Conservation (phyloP, 2,113 vertebrate species). For the Entelurus aequoreus region DNA sequence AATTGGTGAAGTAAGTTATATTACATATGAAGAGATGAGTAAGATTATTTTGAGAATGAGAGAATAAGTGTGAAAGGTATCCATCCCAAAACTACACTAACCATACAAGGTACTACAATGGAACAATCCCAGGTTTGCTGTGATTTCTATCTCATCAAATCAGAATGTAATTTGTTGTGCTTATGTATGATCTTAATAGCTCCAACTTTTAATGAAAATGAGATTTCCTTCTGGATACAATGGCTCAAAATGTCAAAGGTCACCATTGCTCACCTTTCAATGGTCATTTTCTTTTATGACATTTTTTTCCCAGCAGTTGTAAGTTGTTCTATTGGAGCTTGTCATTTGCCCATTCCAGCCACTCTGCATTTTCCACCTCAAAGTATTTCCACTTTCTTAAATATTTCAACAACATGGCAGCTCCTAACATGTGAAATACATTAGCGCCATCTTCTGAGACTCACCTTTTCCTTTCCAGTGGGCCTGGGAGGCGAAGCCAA, state of each 20-base stretch:
- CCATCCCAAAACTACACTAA: too few relatives aligned
- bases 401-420: slow-evolving; percentile 7
- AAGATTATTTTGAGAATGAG: too few relatives aligned
- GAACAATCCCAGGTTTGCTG: too few relatives aligned
- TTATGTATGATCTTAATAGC: not conserved
- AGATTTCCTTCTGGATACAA: not conserved
- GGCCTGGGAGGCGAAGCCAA: slow-evolving; percentile 90
- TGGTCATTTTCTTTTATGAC: not conserved
- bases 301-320: not conserved
- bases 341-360: not conserved
- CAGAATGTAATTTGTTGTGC: not conserved
- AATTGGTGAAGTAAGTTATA: too few relatives aligned
- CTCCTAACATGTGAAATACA: not conserved
- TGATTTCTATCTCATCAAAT: not conserved
- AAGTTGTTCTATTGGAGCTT: not conserved
- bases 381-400: slow-evolving; percentile 5
- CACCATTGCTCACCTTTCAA: not conserved
- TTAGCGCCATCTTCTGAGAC: slow-evolving; percentile 10
- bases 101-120: too few relatives aligned
- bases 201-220: not conserved
- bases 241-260: too few relatives aligned
- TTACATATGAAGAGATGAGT: too few relatives aligned
- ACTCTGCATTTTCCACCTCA: not conserved
- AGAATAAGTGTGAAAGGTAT: too few relatives aligned
- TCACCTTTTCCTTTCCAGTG: slow-evolving; percentile 97